Evolutionary conservation across 2,113 vertebrate species (phyloP), one percentile per base, ranked within the genome.

Genomic region (Cheirogaleus medius): DNA sequence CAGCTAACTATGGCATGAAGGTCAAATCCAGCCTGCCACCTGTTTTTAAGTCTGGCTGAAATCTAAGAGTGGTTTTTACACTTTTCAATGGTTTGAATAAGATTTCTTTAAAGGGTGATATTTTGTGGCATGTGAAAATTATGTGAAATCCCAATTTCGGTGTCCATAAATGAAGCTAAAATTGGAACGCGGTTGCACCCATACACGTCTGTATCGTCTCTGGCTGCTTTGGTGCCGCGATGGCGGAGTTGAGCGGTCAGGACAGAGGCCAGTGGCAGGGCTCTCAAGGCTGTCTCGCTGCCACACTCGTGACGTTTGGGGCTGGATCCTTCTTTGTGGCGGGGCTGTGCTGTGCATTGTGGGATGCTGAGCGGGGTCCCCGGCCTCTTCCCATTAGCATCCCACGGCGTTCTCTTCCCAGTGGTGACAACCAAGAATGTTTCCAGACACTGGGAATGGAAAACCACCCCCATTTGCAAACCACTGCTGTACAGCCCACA

Each of bases 291-390:
- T 66, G 1, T 15, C 64, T 18, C 64, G 1, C 4, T 9, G 37
- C 3, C 2, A 63, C 47, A 3, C 15, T 0, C 3, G 15, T 37
- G 42, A 25, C 0, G 0, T 44, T 21, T 0, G 49, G 78, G 21
- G 10, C 60, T 42, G 37, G 63, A 9, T 29, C 2, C 5, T 2
- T 7, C 47, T 32, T 1, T 1, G 13, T 11, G 15, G 20, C 0
- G 9, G 34, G 29, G 77, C 27, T 37, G 32, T 5, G 1, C 69
- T 83, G 52, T 14, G 56, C 15, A 0, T 0, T 15, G 12, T 0
- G 8, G 85, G 68, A 12, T 10, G n/a, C 2, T 21, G n/a, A 84
- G 18, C 2, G 8, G 32, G 34, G 21, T 6, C 23, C 10, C 64
- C 3, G 34, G 14, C 34, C 64, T 49, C 82, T 21, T 15, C 64